Percentiles rank a stretch among this genome's conserved stretches.
Conservation (phyloP, 2,888 invertebrate species). For the Rhagonycha fulva region DNA sequence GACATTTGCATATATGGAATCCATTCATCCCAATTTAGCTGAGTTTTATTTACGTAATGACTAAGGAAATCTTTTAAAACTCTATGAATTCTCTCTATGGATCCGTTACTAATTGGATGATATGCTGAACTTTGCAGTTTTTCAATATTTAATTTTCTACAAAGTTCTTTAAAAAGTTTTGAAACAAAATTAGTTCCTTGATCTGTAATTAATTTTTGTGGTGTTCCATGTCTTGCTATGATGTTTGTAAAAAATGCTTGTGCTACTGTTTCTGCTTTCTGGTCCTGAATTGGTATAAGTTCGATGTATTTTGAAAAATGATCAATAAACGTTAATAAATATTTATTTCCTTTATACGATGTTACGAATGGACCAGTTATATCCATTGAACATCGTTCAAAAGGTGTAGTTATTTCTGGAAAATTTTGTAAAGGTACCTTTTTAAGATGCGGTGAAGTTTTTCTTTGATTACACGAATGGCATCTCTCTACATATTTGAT, state of each 20-base stretch:
- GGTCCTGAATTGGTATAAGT: constrained; percentile 40
- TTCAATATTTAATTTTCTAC: constrained; percentile 34
- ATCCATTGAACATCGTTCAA: constrained; percentile 37
- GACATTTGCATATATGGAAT: too few species aligned
- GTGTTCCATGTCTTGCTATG: constrained; percentile 38
- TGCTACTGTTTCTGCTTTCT: constrained; percentile 37
- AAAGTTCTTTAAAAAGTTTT: constrained; percentile 36
- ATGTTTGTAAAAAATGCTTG: constrained; percentile 35
- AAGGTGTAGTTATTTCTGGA: constrained; percentile 28
- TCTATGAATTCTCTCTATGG: constrained; percentile 42
- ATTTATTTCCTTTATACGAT: constrained; percentile 35
- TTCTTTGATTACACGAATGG: constrained; percentile 36
- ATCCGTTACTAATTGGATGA: constrained; percentile 42
- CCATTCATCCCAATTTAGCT: neutral
- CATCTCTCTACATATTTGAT: constrained; percentile 35
- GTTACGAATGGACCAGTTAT: constrained; percentile 39
- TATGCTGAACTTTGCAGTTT: constrained; percentile 39
- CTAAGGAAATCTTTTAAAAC: constrained; percentile 38
- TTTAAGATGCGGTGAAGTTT: constrained; percentile 34
- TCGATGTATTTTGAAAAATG: constrained; percentile 39
- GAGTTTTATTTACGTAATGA: constrained; percentile 35
- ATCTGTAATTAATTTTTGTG: constrained; percentile 40
- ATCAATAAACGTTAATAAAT: constrained; percentile 41
- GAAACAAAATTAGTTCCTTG: constrained; percentile 39
- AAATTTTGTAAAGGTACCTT: constrained; percentile 34